phyloP scores from a whole-genome alignment of 1,140 invertebrate genomes.

The Cecropterus lyciades region DNA sequence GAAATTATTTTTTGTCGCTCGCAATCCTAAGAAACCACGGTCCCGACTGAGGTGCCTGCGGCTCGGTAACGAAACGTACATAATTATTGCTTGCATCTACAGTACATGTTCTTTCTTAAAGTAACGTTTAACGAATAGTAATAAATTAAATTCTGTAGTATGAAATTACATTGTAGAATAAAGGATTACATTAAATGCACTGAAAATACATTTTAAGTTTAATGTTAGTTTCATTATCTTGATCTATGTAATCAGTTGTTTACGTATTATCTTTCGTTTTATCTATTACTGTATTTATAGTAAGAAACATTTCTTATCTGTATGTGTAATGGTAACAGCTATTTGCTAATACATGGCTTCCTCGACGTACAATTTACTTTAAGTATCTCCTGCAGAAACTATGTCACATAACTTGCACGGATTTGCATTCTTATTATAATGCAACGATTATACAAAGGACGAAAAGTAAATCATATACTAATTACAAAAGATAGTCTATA shows the following conservation, averaged over 20 bases:
- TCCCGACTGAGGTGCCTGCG: slow-evolving; percentile 1
- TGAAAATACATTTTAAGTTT: no score
- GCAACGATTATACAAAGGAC: not conserved
- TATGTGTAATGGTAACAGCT: not conserved
- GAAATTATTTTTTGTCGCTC: slow-evolving; percentile 26
- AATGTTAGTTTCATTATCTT: no score
- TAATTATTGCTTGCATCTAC: not conserved
- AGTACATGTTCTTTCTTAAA: not conserved
- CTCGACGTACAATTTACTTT: slow-evolving; percentile 4
- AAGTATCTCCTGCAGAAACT: slow-evolving; percentile 2
- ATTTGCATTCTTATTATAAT: slow-evolving; percentile 1
- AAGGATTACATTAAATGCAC: no score
- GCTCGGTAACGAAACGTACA: slow-evolving; percentile 12
- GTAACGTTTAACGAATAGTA: not conserved
- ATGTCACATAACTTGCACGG: slow-evolving; percentile 11
- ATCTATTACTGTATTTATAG: not conserved
- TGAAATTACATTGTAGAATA: not conserved
- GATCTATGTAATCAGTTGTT: no score
- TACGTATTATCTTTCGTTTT: no score
- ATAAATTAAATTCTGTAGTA: not conserved
- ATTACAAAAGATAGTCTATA: not conserved
- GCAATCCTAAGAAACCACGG: slow-evolving; percentile 9
- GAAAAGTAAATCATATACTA: not conserved
- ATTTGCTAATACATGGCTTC: slow-evolving; percentile 14
- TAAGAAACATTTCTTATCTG: not conserved